Conservation (phyloP, 92 coral and sea anemone genomes). For the Virgularia gustaviana region DNA sequence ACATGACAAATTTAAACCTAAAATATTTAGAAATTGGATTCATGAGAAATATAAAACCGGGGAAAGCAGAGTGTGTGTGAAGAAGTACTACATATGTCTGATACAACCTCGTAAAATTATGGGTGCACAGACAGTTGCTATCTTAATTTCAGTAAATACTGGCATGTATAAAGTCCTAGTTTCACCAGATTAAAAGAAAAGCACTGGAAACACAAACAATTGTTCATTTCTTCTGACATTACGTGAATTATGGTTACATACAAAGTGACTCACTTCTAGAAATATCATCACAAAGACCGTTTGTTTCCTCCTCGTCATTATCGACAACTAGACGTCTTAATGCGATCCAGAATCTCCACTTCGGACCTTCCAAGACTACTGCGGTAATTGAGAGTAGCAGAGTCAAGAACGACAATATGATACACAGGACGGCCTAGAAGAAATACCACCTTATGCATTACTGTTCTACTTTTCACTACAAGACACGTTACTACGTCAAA, state of each 20-base stretch:
- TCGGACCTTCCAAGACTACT: constrained; percentile 28
- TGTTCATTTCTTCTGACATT: background rate
- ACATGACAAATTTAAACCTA: background rate
- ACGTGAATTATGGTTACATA: background rate
- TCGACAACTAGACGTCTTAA: background rate
- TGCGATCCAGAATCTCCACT: constrained; percentile 20
- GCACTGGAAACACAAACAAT: too few species aligned
- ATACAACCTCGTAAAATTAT: too few species aligned
- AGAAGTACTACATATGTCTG: too few species aligned
- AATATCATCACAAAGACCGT: background rate
- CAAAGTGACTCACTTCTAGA: background rate
- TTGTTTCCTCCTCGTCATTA: background rate
- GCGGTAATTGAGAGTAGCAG: constrained; percentile 18
- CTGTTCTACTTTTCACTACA: too few species aligned
- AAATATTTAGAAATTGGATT: background rate
- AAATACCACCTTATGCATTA: too few species aligned
- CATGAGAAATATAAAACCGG: too few species aligned
- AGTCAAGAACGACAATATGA: background rate
- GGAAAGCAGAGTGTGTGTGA: too few species aligned
- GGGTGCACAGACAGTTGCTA: too few species aligned
- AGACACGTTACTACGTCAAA: too few species aligned
- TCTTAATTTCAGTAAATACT: too few species aligned
- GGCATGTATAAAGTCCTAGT: too few species aligned
- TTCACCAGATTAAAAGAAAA: too few species aligned
- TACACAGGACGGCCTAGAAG: background rate